Conservation (phyloP, 1,140 invertebrate species). For the Dufourea novaeangliae region DNA sequence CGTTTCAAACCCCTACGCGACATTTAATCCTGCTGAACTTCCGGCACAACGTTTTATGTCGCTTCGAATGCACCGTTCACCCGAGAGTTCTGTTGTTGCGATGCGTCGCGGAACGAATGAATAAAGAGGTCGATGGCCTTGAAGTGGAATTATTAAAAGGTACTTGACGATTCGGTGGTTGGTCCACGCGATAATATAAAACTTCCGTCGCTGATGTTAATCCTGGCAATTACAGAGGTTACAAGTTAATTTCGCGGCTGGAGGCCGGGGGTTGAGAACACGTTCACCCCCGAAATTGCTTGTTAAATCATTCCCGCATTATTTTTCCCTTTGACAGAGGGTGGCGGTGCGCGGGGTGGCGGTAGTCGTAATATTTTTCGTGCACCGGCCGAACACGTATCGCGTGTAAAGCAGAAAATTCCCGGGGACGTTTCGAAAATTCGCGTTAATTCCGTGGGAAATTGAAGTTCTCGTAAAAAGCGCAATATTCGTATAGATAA, state of each 20-base stretch:
- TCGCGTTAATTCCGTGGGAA: constrained; percentile 33
- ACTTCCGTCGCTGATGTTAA: not conserved
- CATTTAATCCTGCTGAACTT: not conserved
- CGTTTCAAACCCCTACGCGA: too few relatives aligned
- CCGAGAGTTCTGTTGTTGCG: too few relatives aligned
- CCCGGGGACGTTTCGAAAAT: constrained; percentile 9
- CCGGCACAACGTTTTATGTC: not conserved
- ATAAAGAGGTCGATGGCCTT: too few relatives aligned
- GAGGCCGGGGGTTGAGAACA: not conserved
- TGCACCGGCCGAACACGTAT: not conserved
- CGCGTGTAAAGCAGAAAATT: constrained; percentile 18
- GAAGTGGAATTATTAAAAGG: too few relatives aligned
- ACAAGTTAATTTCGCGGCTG: not conserved
- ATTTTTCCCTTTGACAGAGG: constrained; percentile 13
- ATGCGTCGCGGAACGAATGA: too few relatives aligned
- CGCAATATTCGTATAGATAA: constrained; percentile 42
- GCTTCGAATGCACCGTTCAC: too few relatives aligned
- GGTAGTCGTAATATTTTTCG: not conserved
- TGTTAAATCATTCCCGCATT: not conserved
- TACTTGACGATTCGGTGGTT: not conserved
- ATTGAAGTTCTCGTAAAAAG: constrained; percentile 42
- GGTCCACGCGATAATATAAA: not conserved
- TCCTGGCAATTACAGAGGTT: not conserved
- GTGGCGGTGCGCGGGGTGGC: not conserved
- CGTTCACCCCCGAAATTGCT: not conserved